phyloP scores from a whole-genome alignment of 2,888 invertebrate genomes.

The Trichacis sp. region DNA sequence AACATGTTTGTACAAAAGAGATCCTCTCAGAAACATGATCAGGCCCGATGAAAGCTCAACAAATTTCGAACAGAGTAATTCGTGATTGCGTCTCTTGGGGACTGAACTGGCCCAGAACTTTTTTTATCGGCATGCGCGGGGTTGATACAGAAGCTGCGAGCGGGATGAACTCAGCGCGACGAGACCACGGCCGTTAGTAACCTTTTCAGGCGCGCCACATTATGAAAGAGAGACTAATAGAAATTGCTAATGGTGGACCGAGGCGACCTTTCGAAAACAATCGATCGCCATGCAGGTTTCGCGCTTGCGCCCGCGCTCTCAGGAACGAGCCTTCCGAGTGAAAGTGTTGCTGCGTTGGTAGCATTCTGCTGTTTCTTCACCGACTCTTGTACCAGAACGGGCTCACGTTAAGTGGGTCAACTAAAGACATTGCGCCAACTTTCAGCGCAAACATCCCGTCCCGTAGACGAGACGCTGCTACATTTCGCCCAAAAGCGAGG shows the following conservation, averaged over 20 bases:
- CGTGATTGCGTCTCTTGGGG: no score
- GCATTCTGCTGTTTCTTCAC: slow-evolving; percentile 61
- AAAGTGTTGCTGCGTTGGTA: slow-evolving; percentile 59
- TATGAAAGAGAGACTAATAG: slow-evolving; percentile 52
- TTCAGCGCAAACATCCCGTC: slow-evolving; percentile 17
- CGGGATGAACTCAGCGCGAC: slow-evolving; percentile 10
- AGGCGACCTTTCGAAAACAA: slow-evolving; percentile 61
- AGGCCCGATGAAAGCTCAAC: no score
- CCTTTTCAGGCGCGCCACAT: slow-evolving; percentile 44
- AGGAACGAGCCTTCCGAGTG: slow-evolving; percentile 53
- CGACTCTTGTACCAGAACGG: slow-evolving; percentile 46
- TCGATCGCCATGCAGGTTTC: slow-evolving; percentile 52
- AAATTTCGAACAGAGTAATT: no score
- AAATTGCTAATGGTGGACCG: slow-evolving; percentile 55
- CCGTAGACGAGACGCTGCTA: slow-evolving; percentile 6
- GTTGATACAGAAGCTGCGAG: background rate
- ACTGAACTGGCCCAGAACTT: no score
- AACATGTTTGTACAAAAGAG: no score
- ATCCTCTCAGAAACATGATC: no score
- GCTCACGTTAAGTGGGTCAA: slow-evolving; percentile 55
- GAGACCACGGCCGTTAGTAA: slow-evolving; percentile 22
- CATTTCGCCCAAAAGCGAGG: background rate
- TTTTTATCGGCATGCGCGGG: no score
- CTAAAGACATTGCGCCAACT: slow-evolving; percentile 57
- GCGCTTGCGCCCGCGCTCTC: slow-evolving; percentile 46